Conservation (phyloP, 92 coral and sea anemone species). For the Muricea muricata region DNA sequence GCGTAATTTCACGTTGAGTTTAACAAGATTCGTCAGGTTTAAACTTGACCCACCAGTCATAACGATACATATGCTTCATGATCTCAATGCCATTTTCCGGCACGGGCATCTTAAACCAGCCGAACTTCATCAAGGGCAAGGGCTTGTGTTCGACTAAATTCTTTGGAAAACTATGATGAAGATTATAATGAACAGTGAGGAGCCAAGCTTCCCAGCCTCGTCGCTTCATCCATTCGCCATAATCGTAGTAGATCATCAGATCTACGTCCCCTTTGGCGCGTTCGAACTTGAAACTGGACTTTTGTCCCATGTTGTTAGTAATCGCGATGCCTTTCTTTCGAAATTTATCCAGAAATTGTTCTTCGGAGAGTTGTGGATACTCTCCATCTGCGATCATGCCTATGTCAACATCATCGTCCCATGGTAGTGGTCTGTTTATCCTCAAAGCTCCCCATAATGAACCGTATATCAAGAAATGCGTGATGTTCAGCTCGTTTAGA, state of each 20-base stretch:
- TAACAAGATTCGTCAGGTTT: background rate
- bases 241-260: constrained; percentile 22
- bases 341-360: background rate
- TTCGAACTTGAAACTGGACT: constrained; percentile 23
- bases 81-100: constrained; percentile 27
- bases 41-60: constrained; percentile 27
- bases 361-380: background rate
- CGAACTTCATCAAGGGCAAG: background rate
- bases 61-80: constrained; percentile 44
- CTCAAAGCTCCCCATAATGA: constrained; percentile 37
- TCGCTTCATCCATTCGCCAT: constrained; percentile 29
- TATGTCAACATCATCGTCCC: constrained; percentile 29
- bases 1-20: background rate
- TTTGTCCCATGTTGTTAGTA: constrained; percentile 27
- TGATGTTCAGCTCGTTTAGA: constrained; percentile 1
- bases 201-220: constrained; percentile 38
- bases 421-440: background rate
- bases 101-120: constrained; percentile 28
- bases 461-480: constrained; percentile 29
- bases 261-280: constrained; percentile 27
- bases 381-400: constrained; percentile 24
- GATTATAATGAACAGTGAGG: constrained; percentile 8
- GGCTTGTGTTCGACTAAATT: background rate
- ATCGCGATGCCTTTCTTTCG: background rate
- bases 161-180: constrained; percentile 35